Evolutionary conservation across 2,797 vertebrate species (phyloP).

Genomic region (Onychomys arenicola): DNA sequence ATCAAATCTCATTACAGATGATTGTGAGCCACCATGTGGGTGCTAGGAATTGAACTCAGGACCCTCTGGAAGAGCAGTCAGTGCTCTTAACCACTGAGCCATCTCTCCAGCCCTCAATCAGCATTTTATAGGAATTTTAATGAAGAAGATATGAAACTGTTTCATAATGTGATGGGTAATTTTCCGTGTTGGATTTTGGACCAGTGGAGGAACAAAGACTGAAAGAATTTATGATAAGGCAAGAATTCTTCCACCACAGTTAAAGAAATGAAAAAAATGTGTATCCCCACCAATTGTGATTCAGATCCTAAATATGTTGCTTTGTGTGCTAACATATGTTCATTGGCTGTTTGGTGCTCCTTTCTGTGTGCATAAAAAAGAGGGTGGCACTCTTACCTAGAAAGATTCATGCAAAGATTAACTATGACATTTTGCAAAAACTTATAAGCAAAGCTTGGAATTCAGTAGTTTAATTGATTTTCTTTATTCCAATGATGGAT

Average conservation of each 20-base stretch:
- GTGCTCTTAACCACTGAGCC: too few relatives aligned
- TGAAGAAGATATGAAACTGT: constrained; percentile 1
- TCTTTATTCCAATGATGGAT: background rate
- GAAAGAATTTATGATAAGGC: background rate
- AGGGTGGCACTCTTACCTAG: background rate
- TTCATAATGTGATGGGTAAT: background rate
- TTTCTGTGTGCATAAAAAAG: background rate
- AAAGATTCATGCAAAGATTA: background rate
- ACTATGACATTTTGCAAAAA: background rate
- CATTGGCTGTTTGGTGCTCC: background rate
- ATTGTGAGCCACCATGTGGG: too few relatives aligned
- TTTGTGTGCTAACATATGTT: background rate
- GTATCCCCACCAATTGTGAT: background rate
- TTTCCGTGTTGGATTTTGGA: constrained; percentile 15
- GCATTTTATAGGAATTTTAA: background rate
- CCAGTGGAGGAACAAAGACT: background rate
- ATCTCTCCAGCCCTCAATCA: too few relatives aligned
- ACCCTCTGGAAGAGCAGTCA: too few relatives aligned
- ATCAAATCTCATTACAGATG: too few relatives aligned
- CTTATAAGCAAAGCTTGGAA: background rate
- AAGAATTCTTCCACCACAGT: background rate
- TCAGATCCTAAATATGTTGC: background rate
- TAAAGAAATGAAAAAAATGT: background rate
- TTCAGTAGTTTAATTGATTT: background rate
- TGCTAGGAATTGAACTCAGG: too few relatives aligned